Conservation (phyloP, 2,888 invertebrate species). For the Mystacides longicornis region DNA sequence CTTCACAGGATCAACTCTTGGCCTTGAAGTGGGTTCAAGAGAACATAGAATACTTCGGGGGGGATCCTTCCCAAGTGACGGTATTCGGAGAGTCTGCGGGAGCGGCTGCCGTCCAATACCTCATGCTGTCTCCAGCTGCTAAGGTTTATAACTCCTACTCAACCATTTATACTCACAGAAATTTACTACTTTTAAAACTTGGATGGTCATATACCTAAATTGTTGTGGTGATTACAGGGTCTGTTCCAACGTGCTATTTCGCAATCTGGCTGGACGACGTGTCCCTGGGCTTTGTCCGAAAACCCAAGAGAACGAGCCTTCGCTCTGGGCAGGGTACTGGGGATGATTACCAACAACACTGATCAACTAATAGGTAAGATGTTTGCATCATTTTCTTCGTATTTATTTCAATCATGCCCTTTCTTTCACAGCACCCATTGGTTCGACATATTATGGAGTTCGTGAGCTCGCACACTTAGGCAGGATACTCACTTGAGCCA, state of each 20-base stretch:
- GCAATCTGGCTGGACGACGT: conserved; percentile 53
- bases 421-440: too few species aligned
- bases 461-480: too few species aligned
- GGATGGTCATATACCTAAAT: neutral
- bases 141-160: too few species aligned
- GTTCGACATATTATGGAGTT: too few species aligned
- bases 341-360: conserved; percentile 51
- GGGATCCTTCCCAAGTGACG: conserved; percentile 49
- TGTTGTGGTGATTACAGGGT: conserved; percentile 39
- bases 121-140: conserved; percentile 49
- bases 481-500: too few species aligned
- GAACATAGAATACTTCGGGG: conserved; percentile 54
- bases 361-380: conserved; percentile 47
- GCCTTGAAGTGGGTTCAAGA: conserved; percentile 55
- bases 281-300: conserved; percentile 54
- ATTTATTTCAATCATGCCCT: too few species aligned
- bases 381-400: too few species aligned
- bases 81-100: conserved; percentile 58
- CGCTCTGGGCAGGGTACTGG: conserved; percentile 50
- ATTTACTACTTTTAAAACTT: neutral
- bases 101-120: conserved; percentile 52
- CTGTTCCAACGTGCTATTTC: conserved; percentile 57
- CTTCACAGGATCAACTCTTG: conserved; percentile 49
- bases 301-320: conserved; percentile 47
- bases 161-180: too few species aligned